These are phyloP conservation scores for Drosophila borborema DNA, from an alignment of 2,888 invertebrate genomes.

Conservation along the genomic window DNA sequence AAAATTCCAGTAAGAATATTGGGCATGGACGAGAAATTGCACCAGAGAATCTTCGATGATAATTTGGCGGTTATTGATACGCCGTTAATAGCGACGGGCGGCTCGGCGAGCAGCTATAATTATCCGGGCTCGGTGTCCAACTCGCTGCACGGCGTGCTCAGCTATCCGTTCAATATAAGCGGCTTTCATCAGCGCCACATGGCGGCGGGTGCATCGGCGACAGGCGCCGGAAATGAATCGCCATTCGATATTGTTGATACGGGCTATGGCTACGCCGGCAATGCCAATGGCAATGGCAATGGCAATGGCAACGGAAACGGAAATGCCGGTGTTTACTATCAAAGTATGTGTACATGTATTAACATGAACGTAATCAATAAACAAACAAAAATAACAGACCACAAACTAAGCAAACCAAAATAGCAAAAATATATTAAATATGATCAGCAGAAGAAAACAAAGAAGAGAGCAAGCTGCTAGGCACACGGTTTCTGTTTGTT, in stretches of 20 bases:
- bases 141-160: conserved; percentile 79
- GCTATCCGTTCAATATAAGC: conserved; percentile 85
- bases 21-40: conserved; percentile 86
- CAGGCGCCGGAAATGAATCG: conserved; percentile 76
- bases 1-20: conserved; percentile 85
- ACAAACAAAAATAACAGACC: conserved; percentile 41
- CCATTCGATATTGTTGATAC: conserved; percentile 83
- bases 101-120: conserved; percentile 74
- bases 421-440: conserved; percentile 23
- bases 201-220: conserved; percentile 71
- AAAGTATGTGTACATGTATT: conserved; percentile 84
- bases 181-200: conserved; percentile 84
- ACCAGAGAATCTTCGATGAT: conserved; percentile 85
- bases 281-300: conserved; percentile 68
- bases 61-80: conserved; percentile 85
- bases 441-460: conserved; percentile 34
- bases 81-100: conserved; percentile 83
- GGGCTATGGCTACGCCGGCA: conserved; percentile 75
- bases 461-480: conserved; percentile 38
- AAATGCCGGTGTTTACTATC: conserved; percentile 83
- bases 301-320: conserved; percentile 72
- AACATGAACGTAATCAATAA: conserved; percentile 76
- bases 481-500: conserved; percentile 35
- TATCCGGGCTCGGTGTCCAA: conserved; percentile 82
- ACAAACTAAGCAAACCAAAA: conserved; percentile 48